Base-by-base conservation (phyloP, 2,888 invertebrate genomes). In the Beris chalybata region DNA sequence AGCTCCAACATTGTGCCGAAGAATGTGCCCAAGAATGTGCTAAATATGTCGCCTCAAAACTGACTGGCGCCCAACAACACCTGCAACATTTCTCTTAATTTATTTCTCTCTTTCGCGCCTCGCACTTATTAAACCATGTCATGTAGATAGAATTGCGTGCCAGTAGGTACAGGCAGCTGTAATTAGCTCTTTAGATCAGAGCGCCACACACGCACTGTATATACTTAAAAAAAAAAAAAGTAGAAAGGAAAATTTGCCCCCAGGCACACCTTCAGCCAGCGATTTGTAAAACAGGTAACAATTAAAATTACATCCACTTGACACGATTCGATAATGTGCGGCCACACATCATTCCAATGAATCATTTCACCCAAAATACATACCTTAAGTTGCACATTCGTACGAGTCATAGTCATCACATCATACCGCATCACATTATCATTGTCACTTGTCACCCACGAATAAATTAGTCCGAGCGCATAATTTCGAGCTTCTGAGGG, bases 121-220 rank as follows among this genome's bases (percentile, higher is more conserved):
- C 50, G 61, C 31, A 61, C 50, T 61, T 52, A 61, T 61, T 13
- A 61, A 61, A 61, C 38, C 61, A 43, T 50, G 52, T 61, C 52
- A 52, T 50, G 59, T 59, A 5, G 38, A 9, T 38, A 50, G 31
- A 15, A 31, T 47, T 29, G 59, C 61, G 22, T 61, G 52, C 61
- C 61, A 38, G 52, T n/a, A n/a, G n/a, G n/a, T 52, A 15, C 50
- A 59, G 38, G 29, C 50, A 61, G 50, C 50, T 50, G 50, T 50
- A 50, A 50, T 38, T 59, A 7, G 13, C n/a, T 13, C 47, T 12
- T 30, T n/a, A 15, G 32, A 15, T 47, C 15, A 15, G 22, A 54
- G 31, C n/a, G 31, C 30, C 31, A 54, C 31, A 32, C 12, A 54
- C 11, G 4, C 11, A 29, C n/a, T 2, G 31, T 2, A 11, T 30